Evolutionary conservation across 2,113 vertebrate species (phyloP).

Genomic region (Mustelus asterias): DNA sequence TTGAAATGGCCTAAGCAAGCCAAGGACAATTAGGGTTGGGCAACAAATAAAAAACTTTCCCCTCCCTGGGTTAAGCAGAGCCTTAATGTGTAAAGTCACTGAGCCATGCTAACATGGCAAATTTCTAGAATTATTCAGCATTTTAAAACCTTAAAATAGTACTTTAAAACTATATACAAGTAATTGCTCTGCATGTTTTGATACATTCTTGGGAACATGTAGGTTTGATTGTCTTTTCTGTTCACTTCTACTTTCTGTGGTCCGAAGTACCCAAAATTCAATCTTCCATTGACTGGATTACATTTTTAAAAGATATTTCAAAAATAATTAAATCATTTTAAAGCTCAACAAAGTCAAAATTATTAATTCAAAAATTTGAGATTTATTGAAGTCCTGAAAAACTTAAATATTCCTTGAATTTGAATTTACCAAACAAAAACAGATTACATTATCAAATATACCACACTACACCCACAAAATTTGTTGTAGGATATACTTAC

Average conservation of each 20-base stretch:
- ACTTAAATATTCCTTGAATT: not conserved
- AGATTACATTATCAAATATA: not conserved
- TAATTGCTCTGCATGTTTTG: too few species aligned
- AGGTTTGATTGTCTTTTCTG: not conserved
- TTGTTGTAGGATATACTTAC: conserved; percentile 50
- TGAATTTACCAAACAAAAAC: not conserved
- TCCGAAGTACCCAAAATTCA: not conserved
- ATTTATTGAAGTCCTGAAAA: not conserved
- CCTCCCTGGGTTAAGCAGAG: too few species aligned
- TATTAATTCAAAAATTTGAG: not conserved
- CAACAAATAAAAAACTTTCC: too few species aligned
- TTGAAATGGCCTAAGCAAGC: too few species aligned
- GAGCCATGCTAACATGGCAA: too few species aligned
- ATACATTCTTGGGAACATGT: too few species aligned
- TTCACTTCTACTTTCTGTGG: not conserved
- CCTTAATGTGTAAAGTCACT: too few species aligned
- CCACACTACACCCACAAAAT: not conserved
- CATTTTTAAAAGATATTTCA: not conserved
- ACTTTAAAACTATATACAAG: too few species aligned
- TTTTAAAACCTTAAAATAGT: too few species aligned
- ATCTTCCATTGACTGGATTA: not conserved
- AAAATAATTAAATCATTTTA: not conserved
- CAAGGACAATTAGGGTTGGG: too few species aligned
- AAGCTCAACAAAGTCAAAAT: not conserved
- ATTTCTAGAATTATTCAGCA: too few species aligned